Evolutionary conservation across 2,888 invertebrate species (phyloP).

Genomic region (Scaptomyza caliginosa): DNA sequence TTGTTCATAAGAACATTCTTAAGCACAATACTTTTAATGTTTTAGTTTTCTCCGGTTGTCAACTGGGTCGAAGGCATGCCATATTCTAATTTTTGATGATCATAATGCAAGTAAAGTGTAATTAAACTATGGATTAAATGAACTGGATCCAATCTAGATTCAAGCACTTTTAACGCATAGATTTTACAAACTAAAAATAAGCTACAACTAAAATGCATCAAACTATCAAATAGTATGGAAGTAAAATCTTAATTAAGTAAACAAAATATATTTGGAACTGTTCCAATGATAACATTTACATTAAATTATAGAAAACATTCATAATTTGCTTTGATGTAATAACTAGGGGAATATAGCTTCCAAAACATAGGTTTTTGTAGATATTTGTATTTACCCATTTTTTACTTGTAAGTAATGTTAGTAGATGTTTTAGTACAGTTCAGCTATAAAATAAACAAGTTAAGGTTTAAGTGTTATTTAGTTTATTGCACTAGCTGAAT

Average conservation of each 20-base stretch:
- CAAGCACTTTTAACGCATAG: too few species aligned
- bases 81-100: too few species aligned
- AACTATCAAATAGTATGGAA: too few species aligned
- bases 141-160: too few species aligned
- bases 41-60: not conserved
- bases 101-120: too few species aligned
- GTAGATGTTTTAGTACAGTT: constrained; percentile 19
- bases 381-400: constrained; percentile 54
- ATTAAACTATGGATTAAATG: too few species aligned
- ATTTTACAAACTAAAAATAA: too few species aligned
- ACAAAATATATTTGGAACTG: too few species aligned
- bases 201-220: too few species aligned
- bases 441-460: constrained; percentile 7
- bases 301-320: too few species aligned
- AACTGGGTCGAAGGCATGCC: not conserved
- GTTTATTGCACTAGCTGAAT: constrained; percentile 20
- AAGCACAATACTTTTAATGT: too few species aligned
- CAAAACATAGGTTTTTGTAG: constrained; percentile 30
- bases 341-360: not conserved
- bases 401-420: constrained; percentile 25
- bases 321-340: not conserved
- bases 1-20: constrained; percentile 1
- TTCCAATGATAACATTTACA: not conserved
- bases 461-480: not conserved
- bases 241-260: too few species aligned